phyloP scores from a whole-genome alignment of 2,113 vertebrate species.

The Hassar affinis region DNA sequence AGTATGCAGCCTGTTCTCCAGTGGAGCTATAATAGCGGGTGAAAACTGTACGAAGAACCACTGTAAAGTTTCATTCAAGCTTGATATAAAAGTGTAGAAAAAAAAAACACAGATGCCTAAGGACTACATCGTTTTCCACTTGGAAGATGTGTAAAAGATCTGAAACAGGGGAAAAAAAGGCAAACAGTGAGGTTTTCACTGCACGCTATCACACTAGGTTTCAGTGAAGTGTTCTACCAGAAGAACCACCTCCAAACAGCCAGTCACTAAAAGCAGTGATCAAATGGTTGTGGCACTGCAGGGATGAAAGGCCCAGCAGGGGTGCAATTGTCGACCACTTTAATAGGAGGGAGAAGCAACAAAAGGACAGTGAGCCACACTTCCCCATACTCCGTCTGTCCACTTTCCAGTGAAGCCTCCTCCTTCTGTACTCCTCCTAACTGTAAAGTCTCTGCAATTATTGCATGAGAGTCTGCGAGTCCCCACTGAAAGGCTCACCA shows the following conservation, averaged over 20 bases:
- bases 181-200: conserved; percentile 12
- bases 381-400: conserved; percentile 51
- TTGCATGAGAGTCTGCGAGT: conserved; percentile 63
- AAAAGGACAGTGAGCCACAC: conserved; percentile 50
- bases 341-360: conserved; percentile 47
- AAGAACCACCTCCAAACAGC: conserved; percentile 38
- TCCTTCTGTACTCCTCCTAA: conserved; percentile 55
- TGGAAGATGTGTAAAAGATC: background rate
- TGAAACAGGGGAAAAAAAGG: background rate
- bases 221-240: conserved; percentile 35
- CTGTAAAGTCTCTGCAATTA: conserved; percentile 62
- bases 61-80: background rate
- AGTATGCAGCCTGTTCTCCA: background rate
- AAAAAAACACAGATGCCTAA: background rate
- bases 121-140: background rate
- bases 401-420: conserved; percentile 43
- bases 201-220: conserved; percentile 22
- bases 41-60: background rate
- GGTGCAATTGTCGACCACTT: conserved; percentile 36
- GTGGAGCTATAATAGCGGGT: background rate
- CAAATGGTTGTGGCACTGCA: conserved; percentile 44
- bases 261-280: conserved; percentile 34
- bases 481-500: conserved; percentile 55
- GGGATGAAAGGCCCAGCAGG: conserved; percentile 45
- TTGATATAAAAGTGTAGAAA: background rate